Evolutionary conservation across 2,888 invertebrate genomes (phyloP), one percentile per base, ranked within the genome.

Genomic region (Neocrepidodera transversa): DNA sequence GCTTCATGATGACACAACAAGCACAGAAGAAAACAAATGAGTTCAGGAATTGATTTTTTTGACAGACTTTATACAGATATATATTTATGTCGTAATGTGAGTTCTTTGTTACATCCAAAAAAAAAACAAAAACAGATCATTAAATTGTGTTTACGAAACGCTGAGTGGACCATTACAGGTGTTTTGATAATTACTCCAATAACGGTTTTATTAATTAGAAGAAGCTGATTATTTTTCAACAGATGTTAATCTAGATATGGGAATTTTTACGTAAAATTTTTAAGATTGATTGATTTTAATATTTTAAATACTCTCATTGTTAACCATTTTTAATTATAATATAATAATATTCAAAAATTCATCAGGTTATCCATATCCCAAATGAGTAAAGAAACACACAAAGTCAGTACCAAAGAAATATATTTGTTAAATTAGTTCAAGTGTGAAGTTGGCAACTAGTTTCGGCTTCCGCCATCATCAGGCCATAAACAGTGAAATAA

Each of bases 191-290:
- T 50, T 38, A 38, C 17, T 16, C 38, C n/a, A 10, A 10, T 40
- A 50, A 50, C 50, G 50, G 50, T 38, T 50, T 14, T 40, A 50
- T 50, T 49, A 49, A 49, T 49, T 35, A 48, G 30, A 6, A 32
- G 13, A n/a, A 35, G 17, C 7, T 11, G n/a, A 35, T 11, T 18
- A 10, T 35, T 35, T 35, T 35, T 35, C 35, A 35, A 35, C 35
- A 35, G 13, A 35, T 13, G 4, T 3, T 35, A 2, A 35, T 11
- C 35, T 11, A 6, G 28, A 28, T 28, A 28, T 8, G 28, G n/a
- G n/a, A n/a, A n/a, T n/a, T n/a, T n/a, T n/a, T n/a, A n/a, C n/a
- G n/a, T n/a, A n/a, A n/a, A n/a, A n/a, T n/a, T n/a, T n/a, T n/a
- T n/a, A n/a, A n/a, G n/a, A n/a, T n/a, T n/a, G n/a, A n/a, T n/a